Evolutionary conservation across 2,797 vertebrate genomes (phyloP), one percentile per base, ranked within the genome.

Genomic region (Xenentodon cancila): DNA sequence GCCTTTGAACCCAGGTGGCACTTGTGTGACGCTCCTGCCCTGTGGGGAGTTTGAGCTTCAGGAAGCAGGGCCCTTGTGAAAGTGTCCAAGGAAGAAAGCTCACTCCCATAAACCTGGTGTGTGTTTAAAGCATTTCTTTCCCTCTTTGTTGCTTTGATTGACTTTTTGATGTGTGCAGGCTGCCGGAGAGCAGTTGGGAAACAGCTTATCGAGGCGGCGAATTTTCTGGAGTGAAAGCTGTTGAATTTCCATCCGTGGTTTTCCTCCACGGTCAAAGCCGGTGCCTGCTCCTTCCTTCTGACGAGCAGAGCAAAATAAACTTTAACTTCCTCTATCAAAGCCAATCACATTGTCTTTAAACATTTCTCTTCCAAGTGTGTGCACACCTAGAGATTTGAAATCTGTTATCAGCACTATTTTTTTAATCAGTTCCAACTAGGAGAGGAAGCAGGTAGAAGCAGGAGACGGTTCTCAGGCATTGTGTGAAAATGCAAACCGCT

Each of bases 261-360:
- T 9, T 17, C 50, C 25, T 18, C 50, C 21, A 1, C 61, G 16
- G 62, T 68, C 52, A 44, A 16, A 20, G n/a, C 0, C 27, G 5
- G 3, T 46, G 3, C 54, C n/a, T 17, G 0, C 64, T 47, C 30
- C 32, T 9, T 12, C 11, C 34, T 12, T 9, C 34, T 12, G 34
- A 37, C 1, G 5, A 37, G 34, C 9, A 37, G 34, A 37, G 12
- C 34, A 37, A 37, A 37, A 37, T 11, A 11, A 30, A 13, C 18
- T 52, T 73, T 64, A 71, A 46, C 75, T 73, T 73, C 37, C 34
- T 22, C 72, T 68, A 76, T 84, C 79, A 75, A 59, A 78, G 56
- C 20, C 58, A 15, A 52, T 78, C 52, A 51, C 40, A 42, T 62
- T 58, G 49, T 16, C 51, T 77, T 63, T 59, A 32, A 73, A 61